Percentiles rank a stretch among this genome's conserved stretches.
These are phyloP conservation scores for Macrobrachium nipponense DNA, from an alignment of 1,140 invertebrate species.

Conservation along the genomic window DNA sequence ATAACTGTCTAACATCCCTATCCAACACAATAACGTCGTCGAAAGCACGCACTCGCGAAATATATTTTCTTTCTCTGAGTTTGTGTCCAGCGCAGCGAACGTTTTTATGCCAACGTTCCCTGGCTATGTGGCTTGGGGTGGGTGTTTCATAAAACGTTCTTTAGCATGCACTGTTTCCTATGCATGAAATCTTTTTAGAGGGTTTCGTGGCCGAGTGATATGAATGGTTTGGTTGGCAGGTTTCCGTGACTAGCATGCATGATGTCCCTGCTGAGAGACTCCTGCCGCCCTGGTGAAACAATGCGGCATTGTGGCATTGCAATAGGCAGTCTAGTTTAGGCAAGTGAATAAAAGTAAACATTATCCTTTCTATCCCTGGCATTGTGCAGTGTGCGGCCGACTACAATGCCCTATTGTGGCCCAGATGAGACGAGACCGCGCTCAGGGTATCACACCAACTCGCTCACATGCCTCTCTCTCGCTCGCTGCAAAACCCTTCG, in stretches of 20 bases:
- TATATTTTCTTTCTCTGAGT: too few species aligned
- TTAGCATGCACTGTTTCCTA: too few species aligned
- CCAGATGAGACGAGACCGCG: constrained; percentile 52
- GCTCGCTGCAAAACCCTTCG: neutral
- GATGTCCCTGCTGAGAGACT: constrained; percentile 1
- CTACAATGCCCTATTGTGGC: constrained; percentile 56
- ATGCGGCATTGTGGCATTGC: constrained; percentile 57
- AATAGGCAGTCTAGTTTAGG: constrained; percentile 59
- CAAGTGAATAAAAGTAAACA: constrained; percentile 61
- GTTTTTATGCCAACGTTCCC: too few species aligned
- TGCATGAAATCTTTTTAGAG: too few species aligned
- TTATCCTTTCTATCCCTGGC: constrained; percentile 58
- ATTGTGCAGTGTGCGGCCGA: constrained; percentile 50
- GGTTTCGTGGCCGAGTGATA: too few species aligned
- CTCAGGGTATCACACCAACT: constrained; percentile 41
- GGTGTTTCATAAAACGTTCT: too few species aligned
- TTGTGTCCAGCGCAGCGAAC: too few species aligned
- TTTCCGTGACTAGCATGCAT: constrained; percentile 15
- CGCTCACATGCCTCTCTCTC: constrained; percentile 38
- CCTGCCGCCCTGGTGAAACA: constrained; percentile 41
- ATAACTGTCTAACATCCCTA: too few species aligned
- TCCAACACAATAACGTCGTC: too few species aligned
- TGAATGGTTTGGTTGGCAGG: neutral
- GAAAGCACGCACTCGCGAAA: too few species aligned
- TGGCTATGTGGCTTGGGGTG: too few species aligned